These are phyloP conservation scores for Meriones unguiculatus DNA, from an alignment of 2,113 vertebrate genomes.

Conservation along the genomic window DNA sequence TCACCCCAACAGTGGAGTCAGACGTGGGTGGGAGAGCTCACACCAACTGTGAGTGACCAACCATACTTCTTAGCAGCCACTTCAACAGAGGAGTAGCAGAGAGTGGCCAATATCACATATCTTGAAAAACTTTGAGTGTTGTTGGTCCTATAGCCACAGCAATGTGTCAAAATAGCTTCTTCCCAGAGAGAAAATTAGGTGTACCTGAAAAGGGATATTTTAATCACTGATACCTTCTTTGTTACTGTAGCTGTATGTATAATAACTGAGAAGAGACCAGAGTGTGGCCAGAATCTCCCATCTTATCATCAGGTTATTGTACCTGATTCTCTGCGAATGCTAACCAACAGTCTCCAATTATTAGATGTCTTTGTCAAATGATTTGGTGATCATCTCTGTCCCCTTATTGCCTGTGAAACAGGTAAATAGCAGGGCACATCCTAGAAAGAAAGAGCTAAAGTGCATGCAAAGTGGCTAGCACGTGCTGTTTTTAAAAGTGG, in stretches of 20 bases:
- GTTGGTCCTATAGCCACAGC: background rate
- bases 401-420: background rate
- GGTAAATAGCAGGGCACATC: background rate
- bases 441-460: background rate
- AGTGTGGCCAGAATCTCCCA: background rate
- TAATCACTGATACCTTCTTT: background rate
- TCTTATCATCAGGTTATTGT: background rate
- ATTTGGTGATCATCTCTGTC: background rate
- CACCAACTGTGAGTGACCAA: background rate
- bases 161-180: background rate
- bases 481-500: background rate
- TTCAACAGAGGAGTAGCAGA: background rate
- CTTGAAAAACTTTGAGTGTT: background rate
- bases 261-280: background rate
- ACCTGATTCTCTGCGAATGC: background rate
- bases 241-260: background rate
- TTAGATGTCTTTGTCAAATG: conserved; percentile 32
- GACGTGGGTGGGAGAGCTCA: background rate
- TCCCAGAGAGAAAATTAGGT: conserved; percentile 21
- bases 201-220: background rate
- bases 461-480: background rate
- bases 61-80: background rate
- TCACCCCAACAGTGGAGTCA: background rate
- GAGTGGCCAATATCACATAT: background rate
- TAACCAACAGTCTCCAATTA: background rate